phyloP scores from a whole-genome alignment of 2,113 vertebrate species.

The Chloropsis cyanopogon region DNA sequence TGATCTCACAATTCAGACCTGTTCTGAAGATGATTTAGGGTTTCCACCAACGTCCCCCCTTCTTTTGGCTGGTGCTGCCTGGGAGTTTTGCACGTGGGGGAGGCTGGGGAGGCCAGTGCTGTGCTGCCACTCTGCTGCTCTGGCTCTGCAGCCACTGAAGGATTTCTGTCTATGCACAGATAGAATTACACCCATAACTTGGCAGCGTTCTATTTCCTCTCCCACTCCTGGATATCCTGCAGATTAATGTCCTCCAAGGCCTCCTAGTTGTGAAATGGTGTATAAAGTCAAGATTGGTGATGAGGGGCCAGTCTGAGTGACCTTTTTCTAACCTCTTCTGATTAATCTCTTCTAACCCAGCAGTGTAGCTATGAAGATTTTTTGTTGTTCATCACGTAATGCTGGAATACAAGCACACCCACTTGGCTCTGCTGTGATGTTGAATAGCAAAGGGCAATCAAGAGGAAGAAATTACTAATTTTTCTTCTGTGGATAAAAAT shows the following conservation, averaged over 20 bases:
- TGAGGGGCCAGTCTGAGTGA: not conserved
- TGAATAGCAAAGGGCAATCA: not conserved
- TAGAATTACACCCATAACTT: conserved; percentile 4
- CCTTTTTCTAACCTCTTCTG: not conserved
- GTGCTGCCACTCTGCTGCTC: not conserved
- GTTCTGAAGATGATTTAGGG: not conserved
- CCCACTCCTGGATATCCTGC: conserved; percentile 1
- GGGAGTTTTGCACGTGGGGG: not conserved
- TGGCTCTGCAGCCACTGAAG: not conserved
- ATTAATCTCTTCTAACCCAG: not conserved
- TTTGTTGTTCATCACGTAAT: not conserved
- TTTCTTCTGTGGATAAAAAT: not conserved
- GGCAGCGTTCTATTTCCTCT: conserved; percentile 30
- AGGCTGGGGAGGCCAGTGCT: not conserved
- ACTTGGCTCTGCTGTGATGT: not conserved
- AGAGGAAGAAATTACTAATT: not conserved
- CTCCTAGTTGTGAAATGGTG: conserved; percentile 41
- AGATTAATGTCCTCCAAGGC: not conserved
- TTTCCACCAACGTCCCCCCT: not conserved
- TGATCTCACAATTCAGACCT: not conserved
- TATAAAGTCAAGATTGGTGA: conserved; percentile 20
- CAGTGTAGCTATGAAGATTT: not conserved
- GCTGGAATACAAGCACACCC: not conserved
- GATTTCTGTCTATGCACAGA: not conserved
- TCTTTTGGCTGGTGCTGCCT: not conserved